Evolutionary conservation across 2,113 vertebrate species (phyloP).

Genomic region (Pachyramphus minor): DNA sequence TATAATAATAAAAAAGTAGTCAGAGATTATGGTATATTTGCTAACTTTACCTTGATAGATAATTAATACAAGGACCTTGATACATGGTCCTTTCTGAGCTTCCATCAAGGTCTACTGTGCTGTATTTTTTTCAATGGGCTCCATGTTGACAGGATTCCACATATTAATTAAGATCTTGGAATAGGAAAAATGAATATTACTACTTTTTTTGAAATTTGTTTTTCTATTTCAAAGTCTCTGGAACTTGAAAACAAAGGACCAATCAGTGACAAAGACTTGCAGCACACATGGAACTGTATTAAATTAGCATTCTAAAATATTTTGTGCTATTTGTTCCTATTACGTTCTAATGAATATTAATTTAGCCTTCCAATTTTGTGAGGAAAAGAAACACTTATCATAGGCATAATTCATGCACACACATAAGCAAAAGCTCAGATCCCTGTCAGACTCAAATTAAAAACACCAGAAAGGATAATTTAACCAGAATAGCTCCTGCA

Average conservation of each 20-base stretch:
- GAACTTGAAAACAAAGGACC: background rate
- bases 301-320: background rate
- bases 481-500: background rate
- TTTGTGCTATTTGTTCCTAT: background rate
- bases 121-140: background rate
- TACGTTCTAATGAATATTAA: conserved; percentile 10
- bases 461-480: conserved; percentile 29
- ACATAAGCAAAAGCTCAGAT: background rate
- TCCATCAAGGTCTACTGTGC: background rate
- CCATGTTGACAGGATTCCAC: background rate
- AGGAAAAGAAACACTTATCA: background rate
- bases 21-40: background rate
- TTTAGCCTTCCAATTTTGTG: background rate
- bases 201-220: background rate
- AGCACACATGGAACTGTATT: background rate
- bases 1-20: background rate
- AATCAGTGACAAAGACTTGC: background rate
- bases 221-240: background rate
- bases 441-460: conserved; percentile 17
- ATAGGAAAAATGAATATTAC: background rate
- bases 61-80: background rate
- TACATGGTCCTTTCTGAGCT: background rate
- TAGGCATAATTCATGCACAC: background rate
- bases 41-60: background rate
- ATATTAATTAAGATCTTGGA: background rate